Base-by-base conservation (phyloP, 1,140 invertebrate genomes). In the Heliconius nattereri region DNA sequence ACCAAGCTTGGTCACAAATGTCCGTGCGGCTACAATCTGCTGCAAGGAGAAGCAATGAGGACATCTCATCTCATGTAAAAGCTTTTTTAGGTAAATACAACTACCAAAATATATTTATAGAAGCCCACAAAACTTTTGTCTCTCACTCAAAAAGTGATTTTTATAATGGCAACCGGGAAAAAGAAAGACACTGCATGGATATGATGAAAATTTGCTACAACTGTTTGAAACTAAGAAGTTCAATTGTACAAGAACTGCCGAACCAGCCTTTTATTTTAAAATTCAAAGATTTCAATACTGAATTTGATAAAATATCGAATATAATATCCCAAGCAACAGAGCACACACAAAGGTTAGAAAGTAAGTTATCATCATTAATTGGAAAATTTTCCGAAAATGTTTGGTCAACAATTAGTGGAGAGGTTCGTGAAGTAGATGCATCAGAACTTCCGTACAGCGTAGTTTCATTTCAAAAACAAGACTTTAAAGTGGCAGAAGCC, bases 191-290 rank as follows among this genome's bases (percentile, higher is more conserved):
- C 37, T 94, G 92, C 72, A 85, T 87, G 54, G 92, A 94, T 71
- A 93, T 93, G 45, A 88, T 92, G 9, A 93, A 90, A 81, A 78
- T 93, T 23, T 90, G 90, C 49, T 94, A 93, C 78, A 90, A 94
- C 70, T 91, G 91, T 79, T 86, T 95, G 1, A 95, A 94, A 85
- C 78, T 93, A 1, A 88, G 94, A 86, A 91, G 88, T 75, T 94
- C 89, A 86, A 90, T 94, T 54, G 78, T 95, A 20, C 81, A 87
- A 52, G 92, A 94, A 80, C 80, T 91, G 32, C 86, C 90, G 16
- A 85, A 90, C 78, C 92, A 94, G 78, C 86, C 87, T 40, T 92
- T 93, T 82, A 77, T 92, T 54, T 85, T 93, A 75, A 94, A 93
- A 84, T 86, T 95, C 7, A 89, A 92, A 78, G 92, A 95, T 84